Conservation (phyloP, 2,888 invertebrate genomes). For the Netelia virgata region DNA sequence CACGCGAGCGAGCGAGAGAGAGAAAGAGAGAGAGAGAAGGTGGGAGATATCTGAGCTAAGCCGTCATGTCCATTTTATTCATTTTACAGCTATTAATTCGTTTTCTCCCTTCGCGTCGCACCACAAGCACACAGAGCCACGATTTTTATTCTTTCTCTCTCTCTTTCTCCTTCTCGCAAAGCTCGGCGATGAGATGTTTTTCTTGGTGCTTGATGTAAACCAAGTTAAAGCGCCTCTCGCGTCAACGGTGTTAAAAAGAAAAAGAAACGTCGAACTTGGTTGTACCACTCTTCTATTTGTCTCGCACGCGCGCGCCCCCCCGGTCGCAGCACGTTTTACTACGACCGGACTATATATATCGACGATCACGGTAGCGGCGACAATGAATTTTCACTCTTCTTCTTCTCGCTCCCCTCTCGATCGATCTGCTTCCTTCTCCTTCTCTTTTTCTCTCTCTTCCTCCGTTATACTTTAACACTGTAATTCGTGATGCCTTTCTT, state of each 20-base stretch:
- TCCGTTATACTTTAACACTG: constrained; percentile 20
- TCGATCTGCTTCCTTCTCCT: not conserved
- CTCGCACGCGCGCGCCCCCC: not conserved
- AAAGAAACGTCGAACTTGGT: not conserved
- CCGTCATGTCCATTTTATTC: constrained; percentile 47
- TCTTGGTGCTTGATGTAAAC: not conserved
- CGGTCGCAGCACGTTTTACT: constrained; percentile 15
- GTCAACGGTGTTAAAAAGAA: not conserved
- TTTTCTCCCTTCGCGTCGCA: not conserved
- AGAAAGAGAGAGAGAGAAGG: constrained; percentile 27
- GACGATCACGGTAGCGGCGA: not conserved
- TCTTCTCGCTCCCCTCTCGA: constrained; percentile 1
- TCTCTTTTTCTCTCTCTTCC: constrained; percentile 20
- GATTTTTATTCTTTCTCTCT: constrained; percentile 18
- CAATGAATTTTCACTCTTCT: constrained; percentile 5
- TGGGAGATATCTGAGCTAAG: constrained; percentile 56
- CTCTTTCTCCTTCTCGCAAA: not conserved
- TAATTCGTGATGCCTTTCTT: not conserved
- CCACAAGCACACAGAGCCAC: not conserved
- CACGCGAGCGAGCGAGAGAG: constrained; percentile 13
- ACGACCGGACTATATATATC: constrained; percentile 6
- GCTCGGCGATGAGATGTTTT: not conserved
- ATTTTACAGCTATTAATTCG: constrained; percentile 11
- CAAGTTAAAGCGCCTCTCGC: not conserved
- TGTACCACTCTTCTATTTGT: constrained; percentile 3